Conservation (phyloP, 2,888 invertebrate species). For the Masnerella sp. region DNA sequence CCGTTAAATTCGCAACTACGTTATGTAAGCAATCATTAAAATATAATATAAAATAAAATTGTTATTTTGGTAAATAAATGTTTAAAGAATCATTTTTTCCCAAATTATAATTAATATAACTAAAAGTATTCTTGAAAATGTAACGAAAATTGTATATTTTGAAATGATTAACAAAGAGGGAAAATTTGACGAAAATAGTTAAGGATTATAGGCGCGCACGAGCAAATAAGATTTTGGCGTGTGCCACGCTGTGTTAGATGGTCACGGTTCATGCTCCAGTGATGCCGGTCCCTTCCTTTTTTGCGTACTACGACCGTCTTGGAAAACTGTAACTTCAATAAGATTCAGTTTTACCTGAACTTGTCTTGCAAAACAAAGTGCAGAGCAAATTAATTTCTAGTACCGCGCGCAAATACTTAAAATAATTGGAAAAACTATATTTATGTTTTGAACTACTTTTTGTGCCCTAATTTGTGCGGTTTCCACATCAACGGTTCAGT, state of each 20-base stretch:
- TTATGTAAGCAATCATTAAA: no score
- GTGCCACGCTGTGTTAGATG: slow-evolving; percentile 72
- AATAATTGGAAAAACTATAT: no score
- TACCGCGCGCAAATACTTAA: no score
- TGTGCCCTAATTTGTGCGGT: no score
- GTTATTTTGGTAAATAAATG: no score
- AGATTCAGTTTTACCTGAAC: slow-evolving; percentile 69
- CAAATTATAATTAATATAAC: no score
- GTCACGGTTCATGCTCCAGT: slow-evolving; percentile 76
- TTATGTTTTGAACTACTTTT: no score
- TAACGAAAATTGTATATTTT: no score
- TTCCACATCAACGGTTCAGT: not conserved
- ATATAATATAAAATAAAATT: no score
- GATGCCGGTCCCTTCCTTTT: slow-evolving; percentile 77
- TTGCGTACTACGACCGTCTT: slow-evolving; percentile 68
- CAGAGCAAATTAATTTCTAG: not conserved
- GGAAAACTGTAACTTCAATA: slow-evolving; percentile 68
- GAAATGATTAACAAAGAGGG: not conserved
- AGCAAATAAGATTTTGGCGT: slow-evolving; percentile 73
- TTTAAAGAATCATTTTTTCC: no score
- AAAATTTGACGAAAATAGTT: slow-evolving; percentile 1
- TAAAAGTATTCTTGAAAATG: no score
- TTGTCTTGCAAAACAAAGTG: slow-evolving; percentile 49
- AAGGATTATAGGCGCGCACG: slow-evolving; percentile 53
- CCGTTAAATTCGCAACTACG: no score